Evolutionary conservation across 2,888 invertebrate genomes (phyloP).

Genomic region (Polyommatus iphigenia): DNA sequence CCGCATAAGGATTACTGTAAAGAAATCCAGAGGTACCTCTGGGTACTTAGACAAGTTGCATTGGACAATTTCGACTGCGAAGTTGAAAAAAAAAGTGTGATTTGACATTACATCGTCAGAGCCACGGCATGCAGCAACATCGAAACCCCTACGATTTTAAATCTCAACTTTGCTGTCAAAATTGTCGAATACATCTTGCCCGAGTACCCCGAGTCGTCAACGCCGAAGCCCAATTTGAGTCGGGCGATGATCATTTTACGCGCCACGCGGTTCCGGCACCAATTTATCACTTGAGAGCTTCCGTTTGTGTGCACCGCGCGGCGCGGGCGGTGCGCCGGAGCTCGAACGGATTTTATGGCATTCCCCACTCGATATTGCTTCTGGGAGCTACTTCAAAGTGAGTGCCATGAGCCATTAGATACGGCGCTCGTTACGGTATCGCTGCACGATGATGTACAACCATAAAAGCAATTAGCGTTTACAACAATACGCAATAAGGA

Average conservation of each 20-base stretch:
- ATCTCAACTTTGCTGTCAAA: neutral
- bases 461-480: neutral
- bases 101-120: too few species aligned
- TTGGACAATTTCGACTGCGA: neutral
- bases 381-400: slow-evolving; percentile 48
- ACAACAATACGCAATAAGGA: neutral
- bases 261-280: slow-evolving; percentile 73
- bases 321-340: slow-evolving; percentile 52
- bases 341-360: slow-evolving; percentile 53
- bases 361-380: slow-evolving; percentile 49
- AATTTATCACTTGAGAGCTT: slow-evolving; percentile 79
- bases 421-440: slow-evolving; percentile 18
- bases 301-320: slow-evolving; percentile 58
- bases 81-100: too few species aligned
- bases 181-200: neutral
- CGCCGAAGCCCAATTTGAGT: slow-evolving; percentile 56
- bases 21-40: neutral
- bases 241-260: slow-evolving; percentile 71
- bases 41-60: neutral
- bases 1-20: neutral
- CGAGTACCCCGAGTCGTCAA: slow-evolving; percentile 39
- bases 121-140: neutral
- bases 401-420: slow-evolving; percentile 21
- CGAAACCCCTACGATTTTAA: neutral
- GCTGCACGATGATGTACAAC: neutral